A percentile compares a stretch with the other conserved stretches of the same genome.
These are phyloP conservation scores for Heptranchias perlo DNA, from an alignment of 2,113 vertebrate genomes.

Conservation along the genomic window DNA sequence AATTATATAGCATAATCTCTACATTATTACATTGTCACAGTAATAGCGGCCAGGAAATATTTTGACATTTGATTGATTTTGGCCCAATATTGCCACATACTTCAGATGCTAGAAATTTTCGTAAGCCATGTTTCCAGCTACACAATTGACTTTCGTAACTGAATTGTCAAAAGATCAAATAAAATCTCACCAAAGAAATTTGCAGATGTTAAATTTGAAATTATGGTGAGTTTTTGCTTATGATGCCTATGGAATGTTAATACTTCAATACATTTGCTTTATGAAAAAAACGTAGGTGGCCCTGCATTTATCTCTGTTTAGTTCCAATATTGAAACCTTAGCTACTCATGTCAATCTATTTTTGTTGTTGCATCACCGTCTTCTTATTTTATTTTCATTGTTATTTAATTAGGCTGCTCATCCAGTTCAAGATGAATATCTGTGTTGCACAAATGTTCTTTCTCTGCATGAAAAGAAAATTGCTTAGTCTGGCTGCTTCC, in stretches of 20 bases:
- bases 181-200: not conserved
- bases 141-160: not conserved
- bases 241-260: not conserved
- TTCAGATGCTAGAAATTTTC: not conserved
- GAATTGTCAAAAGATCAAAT: not conserved
- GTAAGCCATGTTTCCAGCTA: not conserved
- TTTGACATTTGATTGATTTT: conserved; percentile 10
- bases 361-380: not conserved
- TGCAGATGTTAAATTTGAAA: not conserved
- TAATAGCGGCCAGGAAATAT: not conserved
- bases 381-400: not conserved
- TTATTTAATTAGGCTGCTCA: conserved; percentile 11
- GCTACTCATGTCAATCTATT: not conserved
- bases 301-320: not conserved
- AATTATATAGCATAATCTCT: not conserved
- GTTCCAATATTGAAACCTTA: not conserved
- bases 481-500: conserved; percentile 9
- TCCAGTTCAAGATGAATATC: conserved; percentile 14
- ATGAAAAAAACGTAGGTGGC: not conserved
- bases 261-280: not conserved
- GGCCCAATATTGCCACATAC: not conserved
- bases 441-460: conserved; percentile 7
- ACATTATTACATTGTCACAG: not conserved
- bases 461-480: conserved; percentile 9
- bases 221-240: not conserved